These are phyloP conservation scores for Bubo blakistoni DNA, from an alignment of 2,113 vertebrate genomes.

Conservation along the genomic window DNA sequence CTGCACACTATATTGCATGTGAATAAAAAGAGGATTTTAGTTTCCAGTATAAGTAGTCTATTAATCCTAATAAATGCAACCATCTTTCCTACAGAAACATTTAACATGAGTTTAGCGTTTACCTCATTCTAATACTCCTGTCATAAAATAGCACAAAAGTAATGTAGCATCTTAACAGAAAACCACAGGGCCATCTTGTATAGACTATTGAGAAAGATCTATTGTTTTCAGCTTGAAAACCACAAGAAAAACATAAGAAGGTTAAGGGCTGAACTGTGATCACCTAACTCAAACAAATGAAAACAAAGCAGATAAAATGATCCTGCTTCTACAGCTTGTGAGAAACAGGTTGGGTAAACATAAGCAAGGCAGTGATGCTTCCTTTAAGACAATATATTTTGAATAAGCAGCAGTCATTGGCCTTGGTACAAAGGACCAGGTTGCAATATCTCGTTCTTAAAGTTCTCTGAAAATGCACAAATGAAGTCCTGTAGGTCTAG, in stretches of 20 bases:
- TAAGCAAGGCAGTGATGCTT: background rate
- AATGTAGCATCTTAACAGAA: conserved; percentile 11
- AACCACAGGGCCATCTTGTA: background rate
- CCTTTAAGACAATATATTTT: background rate
- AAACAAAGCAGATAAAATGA: background rate
- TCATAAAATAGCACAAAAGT: conserved; percentile 35
- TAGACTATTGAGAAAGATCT: background rate
- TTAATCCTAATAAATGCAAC: conserved; percentile 64
- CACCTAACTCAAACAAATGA: background rate
- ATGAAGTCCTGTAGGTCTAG: background rate
- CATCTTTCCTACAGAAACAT: conserved; percentile 42
- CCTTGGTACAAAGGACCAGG: background rate
- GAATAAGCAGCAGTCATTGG: background rate
- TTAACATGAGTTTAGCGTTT: conserved; percentile 46
- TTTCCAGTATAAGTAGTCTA: conserved; percentile 42
- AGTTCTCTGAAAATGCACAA: background rate
- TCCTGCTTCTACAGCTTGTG: background rate
- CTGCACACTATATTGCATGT: conserved; percentile 33
- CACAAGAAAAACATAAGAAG: conserved; percentile 4
- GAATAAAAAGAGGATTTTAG: conserved; percentile 55
- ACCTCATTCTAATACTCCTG: conserved; percentile 6
- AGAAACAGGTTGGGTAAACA: background rate
- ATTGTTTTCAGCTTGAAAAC: background rate
- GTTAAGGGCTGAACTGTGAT: background rate
- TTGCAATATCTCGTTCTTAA: background rate